Evolutionary conservation across 2,113 vertebrate species (phyloP), one percentile per base, ranked within the genome.

Genomic region (Aplodontia rufa): DNA sequence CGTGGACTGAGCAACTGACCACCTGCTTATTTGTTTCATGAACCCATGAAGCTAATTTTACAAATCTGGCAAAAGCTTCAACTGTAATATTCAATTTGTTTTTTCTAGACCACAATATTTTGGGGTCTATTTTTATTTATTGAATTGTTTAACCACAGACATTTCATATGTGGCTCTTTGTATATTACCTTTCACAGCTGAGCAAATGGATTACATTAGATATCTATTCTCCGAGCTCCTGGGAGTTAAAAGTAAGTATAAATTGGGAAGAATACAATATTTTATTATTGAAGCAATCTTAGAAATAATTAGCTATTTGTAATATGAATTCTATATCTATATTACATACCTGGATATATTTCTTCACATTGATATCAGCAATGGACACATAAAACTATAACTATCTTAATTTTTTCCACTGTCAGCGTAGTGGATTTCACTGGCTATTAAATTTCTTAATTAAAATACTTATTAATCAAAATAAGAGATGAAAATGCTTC

Each of bases 161-260:
- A 5, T 32, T 60, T 47, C 42, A 51, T 68, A 58, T 32, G 1
- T 5, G 4, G 8, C 2, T n/a, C 75, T 55, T 85, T 69, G 30
- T 42, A 81, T 35, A 79, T 66, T 66, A 24, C 12, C 32, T 26
- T 37, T 35, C 12, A 71, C 4, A 30, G 1, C 1, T 40, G 9
- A 22, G 35, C 35, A 83, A 71, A 5, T 47, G 2, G 19, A 51
- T 30, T 78, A 20, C 17, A 90, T n/a, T 79, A 10, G 35, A 37
- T 37, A 10, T 14, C 35, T 51, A 40, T 6, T 13, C 10, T 2
- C 0, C 17, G 55, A 49, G 6, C 0, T 16, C 1, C 22, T 5
- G 9, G 45, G n/a, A 60, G 1, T 2, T 76, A 84, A 78, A 68
- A 20, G 3, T 60, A 42, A 14, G 3, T 90, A 10, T 28, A 49